phyloP scores from a whole-genome alignment of 2,113 vertebrate genomes.

The Thryonomys swinderianus region DNA sequence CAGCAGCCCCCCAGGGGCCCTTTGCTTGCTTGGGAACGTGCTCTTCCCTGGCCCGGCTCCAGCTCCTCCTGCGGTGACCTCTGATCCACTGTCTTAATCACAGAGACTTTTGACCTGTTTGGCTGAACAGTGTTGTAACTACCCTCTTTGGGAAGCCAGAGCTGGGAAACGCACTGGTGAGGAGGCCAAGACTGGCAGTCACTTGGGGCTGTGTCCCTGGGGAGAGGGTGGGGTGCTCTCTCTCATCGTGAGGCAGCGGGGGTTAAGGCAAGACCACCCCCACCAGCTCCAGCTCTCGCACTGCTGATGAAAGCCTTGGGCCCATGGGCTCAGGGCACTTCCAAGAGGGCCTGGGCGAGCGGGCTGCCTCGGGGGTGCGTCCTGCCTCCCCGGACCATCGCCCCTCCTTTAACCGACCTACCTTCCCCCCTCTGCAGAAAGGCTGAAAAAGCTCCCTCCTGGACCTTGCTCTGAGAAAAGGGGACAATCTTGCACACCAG shows the following conservation, averaged over 20 bases:
- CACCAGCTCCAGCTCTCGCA: neutral
- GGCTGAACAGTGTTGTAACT: slow-evolving; percentile 64
- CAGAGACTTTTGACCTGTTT: slow-evolving; percentile 73
- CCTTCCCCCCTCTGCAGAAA: neutral
- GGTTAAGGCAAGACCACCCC: too few relatives aligned
- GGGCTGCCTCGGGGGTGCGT: neutral
- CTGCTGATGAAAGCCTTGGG: neutral
- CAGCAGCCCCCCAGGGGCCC: neutral
- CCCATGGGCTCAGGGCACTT: neutral
- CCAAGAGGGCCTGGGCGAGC: neutral
- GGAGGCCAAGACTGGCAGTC: slow-evolving; percentile 18
- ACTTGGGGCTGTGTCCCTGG: neutral
- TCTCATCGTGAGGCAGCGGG: too few relatives aligned
- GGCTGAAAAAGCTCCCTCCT: neutral
- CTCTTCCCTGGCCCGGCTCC: slow-evolving; percentile 7
- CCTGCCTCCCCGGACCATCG: neutral
- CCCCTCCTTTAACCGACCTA: too few relatives aligned
- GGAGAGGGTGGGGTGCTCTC: neutral
- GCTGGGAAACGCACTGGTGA: slow-evolving; percentile 13
- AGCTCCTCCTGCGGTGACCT: slow-evolving; percentile 65
- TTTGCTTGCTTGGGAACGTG: slow-evolving; percentile 48
- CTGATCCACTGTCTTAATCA: slow-evolving; percentile 73
- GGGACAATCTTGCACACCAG: slow-evolving; percentile 45
- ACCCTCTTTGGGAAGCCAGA: slow-evolving; percentile 44
- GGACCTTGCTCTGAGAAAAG: slow-evolving; percentile 66